Evolutionary conservation across 2,113 vertebrate species (phyloP), one percentile per base, ranked within the genome.

Genomic region (Protomyctophum bolini): DNA sequence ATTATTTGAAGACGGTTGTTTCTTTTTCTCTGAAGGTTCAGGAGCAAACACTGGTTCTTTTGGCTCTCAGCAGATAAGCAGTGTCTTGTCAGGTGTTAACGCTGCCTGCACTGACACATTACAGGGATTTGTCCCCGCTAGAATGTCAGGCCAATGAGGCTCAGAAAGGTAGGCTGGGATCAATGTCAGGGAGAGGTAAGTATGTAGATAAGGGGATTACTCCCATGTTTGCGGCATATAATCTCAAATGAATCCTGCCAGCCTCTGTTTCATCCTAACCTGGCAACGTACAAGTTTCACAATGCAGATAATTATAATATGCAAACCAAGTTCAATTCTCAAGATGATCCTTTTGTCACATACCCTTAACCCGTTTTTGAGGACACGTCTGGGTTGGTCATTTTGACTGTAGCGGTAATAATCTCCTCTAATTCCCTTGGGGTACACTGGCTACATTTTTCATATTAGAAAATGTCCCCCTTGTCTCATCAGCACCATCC

Each of bases 191-290:
- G 78, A 86, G 85, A 89, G 90, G 89, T 89, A 89, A 89, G 86
- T 90, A 89, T 70, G 75, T 67, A 90, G 90, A 90, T 91, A 90
- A 91, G 74, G 87, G 89, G 90, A 90, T 91, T 91, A 91, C 88
- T 41, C 85, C 76, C 75, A 45, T 89, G 89, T 89, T 89, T 88
- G 83, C 58, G 58, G 73, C 73, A 79, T 76, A 81, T 90, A 89
- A 91, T 91, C 90, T 91, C 79, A 88, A 88, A 91, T 87, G 85
- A 89, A 89, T 89, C 77, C 89, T 80, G 83, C 76, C 75, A 76
- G 83, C 81, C 72, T 85, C 76, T 90, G 86, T 90, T 89, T 90
- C 80, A 85, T 87, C 79, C 83, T 79, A 80, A 85, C 81, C 82
- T 76, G 64, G 63, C 85, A 85, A 82, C 52, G 63, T 51, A 47